Percentiles rank a stretch among this genome's conserved stretches.
Conservation (phyloP, 1,140 invertebrate genomes). For the Pseudomyrmex cubaensis region DNA sequence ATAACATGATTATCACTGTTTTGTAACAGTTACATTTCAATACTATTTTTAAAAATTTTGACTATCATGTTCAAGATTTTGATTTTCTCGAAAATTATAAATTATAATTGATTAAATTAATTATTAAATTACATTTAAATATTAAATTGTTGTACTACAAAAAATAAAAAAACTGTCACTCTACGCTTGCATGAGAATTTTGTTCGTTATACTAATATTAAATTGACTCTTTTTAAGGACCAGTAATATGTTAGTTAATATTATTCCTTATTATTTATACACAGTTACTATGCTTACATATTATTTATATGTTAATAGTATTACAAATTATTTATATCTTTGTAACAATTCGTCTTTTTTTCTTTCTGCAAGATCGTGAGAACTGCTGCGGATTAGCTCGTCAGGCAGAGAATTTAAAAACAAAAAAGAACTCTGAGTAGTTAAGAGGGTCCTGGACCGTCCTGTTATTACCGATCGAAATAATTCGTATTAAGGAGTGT, state of each 20-base stretch:
- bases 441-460: too few species aligned
- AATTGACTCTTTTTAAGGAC: neutral
- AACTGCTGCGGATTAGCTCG: too few species aligned
- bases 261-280: too few species aligned
- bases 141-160: neutral
- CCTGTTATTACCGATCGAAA: too few species aligned
- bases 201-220: neutral
- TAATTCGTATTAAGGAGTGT: too few species aligned
- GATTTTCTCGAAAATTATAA: neutral
- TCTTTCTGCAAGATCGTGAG: too few species aligned
- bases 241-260: neutral
- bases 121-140: neutral
- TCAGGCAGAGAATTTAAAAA: too few species aligned
- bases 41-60: neutral
- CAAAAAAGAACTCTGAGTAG: too few species aligned
- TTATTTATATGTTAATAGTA: too few species aligned
- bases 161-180: neutral
- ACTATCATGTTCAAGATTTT: neutral
- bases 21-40: neutral
- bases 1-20: neutral
- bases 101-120: slow-evolving; percentile 10
- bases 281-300: too few species aligned
- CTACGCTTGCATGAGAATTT: neutral
- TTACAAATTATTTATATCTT: too few species aligned
- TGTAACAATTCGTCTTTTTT: too few species aligned